phyloP scores from a whole-genome alignment of 2,888 invertebrate species.

The Pristionchus maxplancki region DNA sequence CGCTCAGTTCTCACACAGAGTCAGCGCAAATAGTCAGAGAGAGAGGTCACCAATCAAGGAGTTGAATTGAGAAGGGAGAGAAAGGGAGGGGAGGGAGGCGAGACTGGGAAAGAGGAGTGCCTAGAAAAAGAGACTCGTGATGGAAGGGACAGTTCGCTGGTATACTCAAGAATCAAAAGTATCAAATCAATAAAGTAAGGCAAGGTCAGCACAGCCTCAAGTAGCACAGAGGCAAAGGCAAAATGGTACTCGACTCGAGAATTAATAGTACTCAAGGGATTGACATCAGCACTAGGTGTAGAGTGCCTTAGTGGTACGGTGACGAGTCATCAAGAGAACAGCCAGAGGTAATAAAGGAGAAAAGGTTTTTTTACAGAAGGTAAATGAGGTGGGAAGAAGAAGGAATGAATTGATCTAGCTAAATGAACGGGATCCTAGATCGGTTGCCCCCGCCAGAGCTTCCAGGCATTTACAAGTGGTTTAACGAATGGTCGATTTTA shows the following conservation, averaged over 20 bases:
- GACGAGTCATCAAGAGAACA: neutral
- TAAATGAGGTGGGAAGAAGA: no score
- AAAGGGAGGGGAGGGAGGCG: neutral
- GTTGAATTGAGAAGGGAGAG: slow-evolving; percentile 28
- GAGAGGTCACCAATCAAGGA: slow-evolving; percentile 32
- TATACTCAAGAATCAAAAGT: no score
- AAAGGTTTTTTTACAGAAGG: no score
- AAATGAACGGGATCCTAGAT: neutral
- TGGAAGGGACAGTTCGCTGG: neutral
- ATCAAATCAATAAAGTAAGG: neutral
- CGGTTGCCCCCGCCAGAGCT: neutral
- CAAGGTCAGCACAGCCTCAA: neutral
- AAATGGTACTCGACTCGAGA: neutral
- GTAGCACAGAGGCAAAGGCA: neutral
- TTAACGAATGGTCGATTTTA: no score
- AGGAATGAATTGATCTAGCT: no score
- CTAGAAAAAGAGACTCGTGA: neutral
- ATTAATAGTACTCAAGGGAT: neutral
- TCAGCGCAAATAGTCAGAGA: slow-evolving; percentile 21
- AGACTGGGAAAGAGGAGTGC: neutral
- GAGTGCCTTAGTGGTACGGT: neutral
- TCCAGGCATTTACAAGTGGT: no score
- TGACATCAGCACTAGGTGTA: neutral
- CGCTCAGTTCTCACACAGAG: slow-evolving; percentile 26
- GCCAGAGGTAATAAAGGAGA: no score